phyloP scores from a whole-genome alignment of 2,888 invertebrate genomes.

The Cataglyphis cursor region DNA sequence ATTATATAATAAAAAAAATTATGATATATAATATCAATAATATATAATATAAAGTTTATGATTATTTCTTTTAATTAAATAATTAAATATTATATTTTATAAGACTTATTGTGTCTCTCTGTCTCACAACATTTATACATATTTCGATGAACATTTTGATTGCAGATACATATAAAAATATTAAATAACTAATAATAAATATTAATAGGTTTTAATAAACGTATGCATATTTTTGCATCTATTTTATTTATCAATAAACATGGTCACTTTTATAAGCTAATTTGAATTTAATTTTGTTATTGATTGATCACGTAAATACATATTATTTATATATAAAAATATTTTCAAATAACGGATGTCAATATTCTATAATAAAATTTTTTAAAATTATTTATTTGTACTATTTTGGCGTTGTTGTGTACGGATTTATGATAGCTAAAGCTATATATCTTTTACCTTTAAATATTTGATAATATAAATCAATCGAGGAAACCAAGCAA shows the following conservation, averaged over 20 bases:
- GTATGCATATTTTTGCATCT: background rate
- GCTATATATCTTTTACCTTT: background rate
- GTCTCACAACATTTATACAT: background rate
- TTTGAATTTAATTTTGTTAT: background rate
- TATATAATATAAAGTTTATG: background rate
- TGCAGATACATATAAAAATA: conserved; percentile 1
- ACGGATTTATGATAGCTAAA: background rate
- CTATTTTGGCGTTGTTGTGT: background rate
- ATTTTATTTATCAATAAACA: background rate
- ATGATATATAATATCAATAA: background rate
- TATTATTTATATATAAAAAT: background rate
- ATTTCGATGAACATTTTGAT: background rate
- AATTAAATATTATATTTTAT: background rate
- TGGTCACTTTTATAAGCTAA: background rate
- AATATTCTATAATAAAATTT: background rate
- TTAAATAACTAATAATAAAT: background rate
- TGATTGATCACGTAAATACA: background rate
- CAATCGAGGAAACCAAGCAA: background rate
- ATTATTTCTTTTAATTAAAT: background rate
- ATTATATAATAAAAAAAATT: background rate
- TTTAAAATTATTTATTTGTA: background rate
- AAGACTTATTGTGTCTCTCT: background rate
- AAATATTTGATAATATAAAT: background rate
- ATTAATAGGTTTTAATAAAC: background rate
- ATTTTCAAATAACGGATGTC: conserved; percentile 1